A percentile compares a stretch with the other conserved stretches of the same genome.
phyloP scores from a whole-genome alignment of 2,888 invertebrate species.

The Yponomeuta cagnagella region DNA sequence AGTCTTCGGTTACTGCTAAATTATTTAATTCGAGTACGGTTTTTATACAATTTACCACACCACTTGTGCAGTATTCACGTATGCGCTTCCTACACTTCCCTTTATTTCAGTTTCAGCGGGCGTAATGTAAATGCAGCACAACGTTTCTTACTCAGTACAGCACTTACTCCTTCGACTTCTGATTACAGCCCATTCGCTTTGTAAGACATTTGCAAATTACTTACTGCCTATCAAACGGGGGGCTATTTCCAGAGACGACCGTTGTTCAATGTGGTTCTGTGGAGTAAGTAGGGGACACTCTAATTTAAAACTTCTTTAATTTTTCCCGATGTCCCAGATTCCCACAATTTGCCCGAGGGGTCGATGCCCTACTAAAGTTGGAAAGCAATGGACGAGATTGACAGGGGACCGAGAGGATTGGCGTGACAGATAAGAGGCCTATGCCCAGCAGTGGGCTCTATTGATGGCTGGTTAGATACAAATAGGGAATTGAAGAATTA shows the following conservation, averaged over 20 bases:
- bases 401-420: too few relatives aligned
- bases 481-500: too few relatives aligned
- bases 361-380: too few relatives aligned
- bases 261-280: neutral
- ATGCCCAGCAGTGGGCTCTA: too few relatives aligned
- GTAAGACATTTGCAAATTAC: slow-evolving; percentile 32
- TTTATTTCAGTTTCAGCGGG: neutral
- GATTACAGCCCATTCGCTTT: slow-evolving; percentile 32
- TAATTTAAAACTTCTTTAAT: neutral
- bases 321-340: neutral
- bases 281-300: too few relatives aligned
- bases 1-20: too few relatives aligned
- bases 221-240: slow-evolving; percentile 30
- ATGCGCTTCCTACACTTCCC: neutral
- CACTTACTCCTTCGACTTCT: slow-evolving; percentile 22
- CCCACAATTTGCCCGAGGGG: too few relatives aligned
- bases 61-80: neutral
- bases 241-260: slow-evolving; percentile 19
- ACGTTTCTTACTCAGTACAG: neutral
- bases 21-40: too few relatives aligned
- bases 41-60: too few relatives aligned
- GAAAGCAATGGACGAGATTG: too few relatives aligned
- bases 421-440: too few relatives aligned
- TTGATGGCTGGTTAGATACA: too few relatives aligned
- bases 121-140: neutral